phyloP scores from a whole-genome alignment of 2,797 vertebrate species.

The Chelmon rostratus region DNA sequence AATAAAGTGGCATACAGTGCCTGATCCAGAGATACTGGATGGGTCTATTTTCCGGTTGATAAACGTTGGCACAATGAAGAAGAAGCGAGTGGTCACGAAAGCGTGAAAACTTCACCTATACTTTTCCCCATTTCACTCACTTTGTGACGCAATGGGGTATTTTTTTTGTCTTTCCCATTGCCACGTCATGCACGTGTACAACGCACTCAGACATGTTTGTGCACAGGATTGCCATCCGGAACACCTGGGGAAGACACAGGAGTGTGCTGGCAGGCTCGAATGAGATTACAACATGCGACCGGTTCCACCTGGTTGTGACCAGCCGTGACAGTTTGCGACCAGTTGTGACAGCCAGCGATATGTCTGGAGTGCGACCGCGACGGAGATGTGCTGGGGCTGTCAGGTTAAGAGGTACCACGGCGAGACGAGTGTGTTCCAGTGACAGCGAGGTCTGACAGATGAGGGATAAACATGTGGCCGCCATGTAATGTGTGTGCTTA shows the following conservation, averaged over 20 bases:
- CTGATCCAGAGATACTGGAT: conserved; percentile 32
- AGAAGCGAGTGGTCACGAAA: conserved; percentile 18
- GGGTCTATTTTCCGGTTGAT: conserved; percentile 54
- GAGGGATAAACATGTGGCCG: conserved; percentile 62
- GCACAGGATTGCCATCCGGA: conserved; percentile 6
- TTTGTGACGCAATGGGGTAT: neutral
- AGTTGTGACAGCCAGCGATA: conserved; percentile 63
- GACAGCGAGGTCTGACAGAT: conserved; percentile 62
- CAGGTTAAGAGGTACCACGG: conserved; percentile 62
- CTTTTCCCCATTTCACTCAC: neutral
- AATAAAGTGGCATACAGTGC: conserved; percentile 37
- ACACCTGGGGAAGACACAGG: conserved; percentile 21
- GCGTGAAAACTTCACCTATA: too few relatives aligned
- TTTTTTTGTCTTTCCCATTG: neutral
- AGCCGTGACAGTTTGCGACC: conserved; percentile 64
- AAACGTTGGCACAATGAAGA: conserved; percentile 36
- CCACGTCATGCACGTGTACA: neutral
- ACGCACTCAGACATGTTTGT: conserved; percentile 11
- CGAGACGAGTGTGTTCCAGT: conserved; percentile 53
- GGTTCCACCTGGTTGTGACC: conserved; percentile 64
- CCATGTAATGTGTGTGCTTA: conserved; percentile 57
- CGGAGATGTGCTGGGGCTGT: conserved; percentile 56
- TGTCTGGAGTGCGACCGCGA: conserved; percentile 45
- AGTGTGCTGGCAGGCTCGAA: conserved; percentile 24
- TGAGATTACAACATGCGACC: conserved; percentile 50